A percentile compares a stretch with the other conserved stretches of the same genome.
Conservation (phyloP, 1,140 invertebrate genomes). For the Dolichoris vasculosae region DNA sequence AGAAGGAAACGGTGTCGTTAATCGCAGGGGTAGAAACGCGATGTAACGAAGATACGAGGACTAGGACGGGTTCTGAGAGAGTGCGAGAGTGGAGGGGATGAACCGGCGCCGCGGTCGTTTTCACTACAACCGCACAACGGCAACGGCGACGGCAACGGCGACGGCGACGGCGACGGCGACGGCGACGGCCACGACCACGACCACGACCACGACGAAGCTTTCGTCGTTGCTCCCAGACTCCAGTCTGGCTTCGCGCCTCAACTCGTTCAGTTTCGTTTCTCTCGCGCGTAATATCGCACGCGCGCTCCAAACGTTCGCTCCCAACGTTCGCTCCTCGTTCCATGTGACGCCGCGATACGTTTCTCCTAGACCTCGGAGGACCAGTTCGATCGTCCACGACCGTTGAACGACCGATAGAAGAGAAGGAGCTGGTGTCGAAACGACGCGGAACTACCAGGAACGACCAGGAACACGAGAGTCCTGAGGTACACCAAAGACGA, state of each 20-base stretch:
- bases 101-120: neutral
- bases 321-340: neutral
- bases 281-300: neutral
- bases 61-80: too few relatives aligned
- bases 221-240: conserved; percentile 9
- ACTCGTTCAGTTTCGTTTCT: neutral
- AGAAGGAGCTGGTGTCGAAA: neutral
- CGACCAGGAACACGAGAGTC: too few relatives aligned
- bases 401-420: neutral
- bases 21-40: neutral
- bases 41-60: too few relatives aligned
- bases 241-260: conserved; percentile 48
- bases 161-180: too few relatives aligned
- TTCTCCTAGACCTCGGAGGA: too few relatives aligned
- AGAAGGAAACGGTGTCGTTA: neutral
- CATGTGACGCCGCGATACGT: too few relatives aligned
- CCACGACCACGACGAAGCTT: conserved; percentile 24
- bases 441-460: too few relatives aligned
- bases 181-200: too few relatives aligned
- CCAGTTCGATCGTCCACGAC: neutral
- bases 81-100: neutral
- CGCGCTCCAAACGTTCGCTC: neutral
- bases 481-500: too few relatives aligned
- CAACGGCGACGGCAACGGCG: too few relatives aligned
- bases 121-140: too few relatives aligned